Conservation (phyloP, 2,888 invertebrate genomes). For the Amphimallon solstitiale region DNA sequence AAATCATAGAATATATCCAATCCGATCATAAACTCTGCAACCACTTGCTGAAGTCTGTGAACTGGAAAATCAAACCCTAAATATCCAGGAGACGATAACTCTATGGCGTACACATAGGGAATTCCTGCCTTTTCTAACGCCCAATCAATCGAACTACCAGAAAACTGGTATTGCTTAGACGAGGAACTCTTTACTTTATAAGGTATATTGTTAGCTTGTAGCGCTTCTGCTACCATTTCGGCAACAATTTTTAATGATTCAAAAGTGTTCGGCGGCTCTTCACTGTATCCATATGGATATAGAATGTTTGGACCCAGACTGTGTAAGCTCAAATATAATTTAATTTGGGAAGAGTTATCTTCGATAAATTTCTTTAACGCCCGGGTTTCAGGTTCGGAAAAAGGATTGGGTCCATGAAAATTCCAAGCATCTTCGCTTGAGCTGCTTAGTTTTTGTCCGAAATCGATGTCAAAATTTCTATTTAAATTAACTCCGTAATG, state of each 20-base stretch:
- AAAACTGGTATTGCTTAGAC: constrained; percentile 63
- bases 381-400: constrained; percentile 56
- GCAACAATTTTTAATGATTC: constrained; percentile 63
- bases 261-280: constrained; percentile 65
- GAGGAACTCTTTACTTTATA: constrained; percentile 68
- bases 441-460: constrained; percentile 44
- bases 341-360: constrained; percentile 64
- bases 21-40: constrained; percentile 23
- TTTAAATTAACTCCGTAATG: constrained; percentile 43
- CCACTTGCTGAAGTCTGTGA: constrained; percentile 45
- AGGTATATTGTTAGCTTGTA: constrained; percentile 57
- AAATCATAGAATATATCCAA: constrained; percentile 29
- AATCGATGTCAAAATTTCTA: constrained; percentile 39
- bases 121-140: constrained; percentile 68
- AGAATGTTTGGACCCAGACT: constrained; percentile 76
- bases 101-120: constrained; percentile 71
- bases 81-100: constrained; percentile 69
- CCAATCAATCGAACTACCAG: constrained; percentile 76
- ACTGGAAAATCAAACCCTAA: constrained; percentile 70
- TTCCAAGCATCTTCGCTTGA: constrained; percentile 23
- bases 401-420: constrained; percentile 54
- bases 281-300: constrained; percentile 73
- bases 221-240: constrained; percentile 62
- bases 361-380: constrained; percentile 69
- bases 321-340: constrained; percentile 77